Evolutionary conservation across 1,140 invertebrate genomes (phyloP).

Genomic region (Diploscapter pachys): DNA sequence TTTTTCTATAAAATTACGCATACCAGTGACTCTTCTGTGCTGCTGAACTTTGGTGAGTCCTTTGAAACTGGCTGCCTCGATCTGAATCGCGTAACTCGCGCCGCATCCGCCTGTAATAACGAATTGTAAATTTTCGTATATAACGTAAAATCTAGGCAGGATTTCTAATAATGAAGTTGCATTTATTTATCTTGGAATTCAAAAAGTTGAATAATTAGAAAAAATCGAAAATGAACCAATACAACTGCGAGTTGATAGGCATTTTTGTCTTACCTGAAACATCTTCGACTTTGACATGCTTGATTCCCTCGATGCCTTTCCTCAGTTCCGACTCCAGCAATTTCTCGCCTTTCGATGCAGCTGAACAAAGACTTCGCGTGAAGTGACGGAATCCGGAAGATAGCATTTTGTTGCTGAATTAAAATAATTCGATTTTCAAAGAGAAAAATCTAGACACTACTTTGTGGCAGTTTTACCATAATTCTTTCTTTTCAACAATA

Average conservation of each 20-base stretch:
- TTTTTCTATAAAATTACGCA: not conserved
- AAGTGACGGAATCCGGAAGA: not conserved
- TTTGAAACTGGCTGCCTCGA: constrained; percentile 33
- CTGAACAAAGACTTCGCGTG: not conserved
- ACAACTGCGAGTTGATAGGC: not conserved
- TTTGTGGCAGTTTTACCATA: not conserved
- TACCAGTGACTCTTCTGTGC: constrained; percentile 39
- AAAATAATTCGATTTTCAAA: no score
- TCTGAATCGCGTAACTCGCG: constrained; percentile 38
- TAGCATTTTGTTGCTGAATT: no score
- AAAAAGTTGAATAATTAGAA: not conserved
- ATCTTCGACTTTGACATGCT: constrained; percentile 27
- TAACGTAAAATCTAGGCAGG: not conserved
- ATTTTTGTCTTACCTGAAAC: constrained; percentile 15
- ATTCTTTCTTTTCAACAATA: not conserved
- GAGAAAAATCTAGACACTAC: not conserved
- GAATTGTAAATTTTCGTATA: constrained; percentile 5
- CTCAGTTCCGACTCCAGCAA: constrained; percentile 13
- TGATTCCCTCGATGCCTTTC: constrained; percentile 10
- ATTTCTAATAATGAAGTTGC: not conserved
- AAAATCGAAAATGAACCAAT: not conserved
- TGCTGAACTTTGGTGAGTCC: constrained; percentile 39
- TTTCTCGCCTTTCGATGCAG: constrained; percentile 18
- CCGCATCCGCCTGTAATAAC: constrained; percentile 36
- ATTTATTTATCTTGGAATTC: not conserved